Evolutionary conservation across 2,888 invertebrate genomes (phyloP), one percentile per base, ranked within the genome.

Genomic region (Masnerella sp.): DNA sequence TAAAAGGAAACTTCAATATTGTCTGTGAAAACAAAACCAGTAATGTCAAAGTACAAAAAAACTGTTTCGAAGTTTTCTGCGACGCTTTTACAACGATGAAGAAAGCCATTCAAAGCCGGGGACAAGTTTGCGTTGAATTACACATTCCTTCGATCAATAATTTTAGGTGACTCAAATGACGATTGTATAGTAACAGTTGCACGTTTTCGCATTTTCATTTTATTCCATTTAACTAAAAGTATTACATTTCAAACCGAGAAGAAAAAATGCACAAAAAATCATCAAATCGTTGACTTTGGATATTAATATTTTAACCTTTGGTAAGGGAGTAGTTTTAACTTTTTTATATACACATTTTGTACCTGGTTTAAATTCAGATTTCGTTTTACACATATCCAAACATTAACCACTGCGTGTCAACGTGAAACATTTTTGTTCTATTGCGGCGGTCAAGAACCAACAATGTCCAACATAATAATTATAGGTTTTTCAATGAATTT

Each of bases 401-500:
- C n/a, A n/a, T n/a, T n/a, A n/a, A n/a, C n/a, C n/a, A n/a, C n/a
- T n/a, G n/a, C n/a, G n/a, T 14, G 15, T 40, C 28, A 32, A 12
- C 20, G 20, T 5, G 42, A 40, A 56, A 42, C 30, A 45, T 28
- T 43, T 64, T 32, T 28, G 18, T 54, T 52, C 25, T 17, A 14
- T 8, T 34, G 17, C 28, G 38, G 43, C 34, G 51, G 20, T 34
- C 17, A 14, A 51, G 25, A 64, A 52, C 17, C 30, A 36, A 38
- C 42, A 45, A n/a, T 45, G 64, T 65, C 54, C 43, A 65, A 36
- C 7, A 22, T 18, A 2, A 49, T 65, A 65, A 45, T 42, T 38
- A 67, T 67, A 67, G 34, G 20, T 40, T 67, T 58, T 67, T 42
- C 22, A 58, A 67, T 56, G 12, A 58, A 67, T 67, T 67, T 67